Conservation (phyloP, 2,888 invertebrate genomes). For the Athalia circularis region DNA sequence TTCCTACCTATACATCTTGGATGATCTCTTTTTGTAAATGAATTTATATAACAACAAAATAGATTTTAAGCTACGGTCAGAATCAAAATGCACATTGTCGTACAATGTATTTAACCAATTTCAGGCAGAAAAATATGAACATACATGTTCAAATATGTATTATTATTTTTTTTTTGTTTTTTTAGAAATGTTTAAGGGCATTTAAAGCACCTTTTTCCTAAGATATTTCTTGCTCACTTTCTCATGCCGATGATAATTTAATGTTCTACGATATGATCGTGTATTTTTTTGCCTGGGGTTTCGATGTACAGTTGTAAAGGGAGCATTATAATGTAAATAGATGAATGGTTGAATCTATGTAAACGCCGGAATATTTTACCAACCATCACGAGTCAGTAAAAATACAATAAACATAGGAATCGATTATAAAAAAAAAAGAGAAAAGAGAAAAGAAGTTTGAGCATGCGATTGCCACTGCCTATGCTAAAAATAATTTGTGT, state of each 20-base stretch:
- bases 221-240: neutral
- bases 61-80: constrained; percentile 19
- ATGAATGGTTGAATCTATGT: constrained; percentile 49
- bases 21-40: constrained; percentile 41
- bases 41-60: constrained; percentile 33
- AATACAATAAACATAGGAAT: constrained; percentile 8
- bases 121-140: neutral
- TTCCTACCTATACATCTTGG: constrained; percentile 14
- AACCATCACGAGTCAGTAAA: constrained; percentile 17
- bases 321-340: constrained; percentile 63
- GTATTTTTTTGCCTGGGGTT: constrained; percentile 49
- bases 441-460: constrained; percentile 49
- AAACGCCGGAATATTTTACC: constrained; percentile 36
- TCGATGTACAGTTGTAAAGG: constrained; percentile 66
- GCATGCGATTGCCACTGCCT: constrained; percentile 65
- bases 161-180: neutral
- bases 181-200: too few species aligned
- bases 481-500: constrained; percentile 58
- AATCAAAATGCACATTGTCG: constrained; percentile 39
- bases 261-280: too few species aligned
- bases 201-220: too few species aligned
- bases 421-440: constrained; percentile 7
- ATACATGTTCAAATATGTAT: neutral
- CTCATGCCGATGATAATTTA: constrained; percentile 27
- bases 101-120: constrained; percentile 12